These are phyloP conservation scores for Lasioglossum pauxillum DNA, from an alignment of 2,888 invertebrate genomes.

Conservation along the genomic window DNA sequence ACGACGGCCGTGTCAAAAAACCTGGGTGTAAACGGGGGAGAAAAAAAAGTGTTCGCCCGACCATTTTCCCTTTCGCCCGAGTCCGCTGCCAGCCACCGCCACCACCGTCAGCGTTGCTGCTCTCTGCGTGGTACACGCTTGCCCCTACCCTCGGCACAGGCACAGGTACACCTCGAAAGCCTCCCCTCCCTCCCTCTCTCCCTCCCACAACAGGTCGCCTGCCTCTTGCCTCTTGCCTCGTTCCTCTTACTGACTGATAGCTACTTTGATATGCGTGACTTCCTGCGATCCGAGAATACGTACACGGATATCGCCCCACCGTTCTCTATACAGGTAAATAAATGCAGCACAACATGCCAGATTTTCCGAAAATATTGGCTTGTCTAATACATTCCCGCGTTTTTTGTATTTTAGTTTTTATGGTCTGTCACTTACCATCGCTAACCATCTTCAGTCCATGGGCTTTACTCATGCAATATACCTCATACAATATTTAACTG, in stretches of 20 bases:
- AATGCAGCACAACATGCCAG: not conserved
- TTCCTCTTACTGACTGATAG: constrained; percentile 59
- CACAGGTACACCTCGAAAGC: constrained; percentile 46
- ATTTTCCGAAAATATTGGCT: not conserved
- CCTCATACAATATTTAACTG: too few relatives aligned
- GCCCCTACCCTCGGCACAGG: constrained; percentile 36
- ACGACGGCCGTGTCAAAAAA: constrained; percentile 80
- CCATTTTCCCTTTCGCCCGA: constrained; percentile 83
- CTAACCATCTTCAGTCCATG: too few relatives aligned
- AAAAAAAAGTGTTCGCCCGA: constrained; percentile 76
- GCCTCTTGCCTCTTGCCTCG: constrained; percentile 40
- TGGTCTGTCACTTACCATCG: too few relatives aligned
- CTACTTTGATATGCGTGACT: constrained; percentile 57
- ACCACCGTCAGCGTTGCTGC: constrained; percentile 39
- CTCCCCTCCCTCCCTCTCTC: constrained; percentile 25
- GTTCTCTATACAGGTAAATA: not conserved
- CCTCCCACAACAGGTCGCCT: constrained; percentile 33
- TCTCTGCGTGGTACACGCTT: constrained; percentile 31
- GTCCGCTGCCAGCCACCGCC: constrained; percentile 53
- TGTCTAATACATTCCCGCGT: too few relatives aligned
- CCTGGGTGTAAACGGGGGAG: constrained; percentile 74
- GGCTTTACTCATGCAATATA: too few relatives aligned
- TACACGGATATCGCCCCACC: not conserved
- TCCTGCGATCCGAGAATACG: constrained; percentile 27
- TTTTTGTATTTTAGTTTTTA: too few relatives aligned